Evolutionary conservation across 2,113 vertebrate genomes (phyloP).

Genomic region (Labeo catla): DNA sequence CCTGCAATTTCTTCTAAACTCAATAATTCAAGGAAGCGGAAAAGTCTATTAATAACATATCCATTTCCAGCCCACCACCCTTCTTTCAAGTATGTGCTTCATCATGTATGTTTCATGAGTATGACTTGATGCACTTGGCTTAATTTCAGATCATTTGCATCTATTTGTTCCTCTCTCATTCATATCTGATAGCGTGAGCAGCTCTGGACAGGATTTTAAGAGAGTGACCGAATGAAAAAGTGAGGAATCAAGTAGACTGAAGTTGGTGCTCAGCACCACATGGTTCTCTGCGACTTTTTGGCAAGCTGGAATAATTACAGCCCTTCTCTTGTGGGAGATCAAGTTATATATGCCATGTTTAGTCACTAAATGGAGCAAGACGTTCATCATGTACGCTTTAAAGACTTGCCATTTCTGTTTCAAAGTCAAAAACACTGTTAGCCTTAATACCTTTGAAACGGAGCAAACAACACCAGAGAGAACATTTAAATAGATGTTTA

Average conservation of each 20-base stretch:
- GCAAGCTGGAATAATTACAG: slow-evolving; percentile 56
- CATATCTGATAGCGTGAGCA: not conserved
- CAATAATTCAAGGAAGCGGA: not conserved
- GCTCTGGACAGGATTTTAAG: not conserved
- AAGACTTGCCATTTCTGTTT: slow-evolving; percentile 42
- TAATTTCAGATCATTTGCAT: not conserved
- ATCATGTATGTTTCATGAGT: not conserved
- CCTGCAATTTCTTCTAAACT: not conserved
- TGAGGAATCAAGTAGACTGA: not conserved
- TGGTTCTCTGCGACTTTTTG: slow-evolving; percentile 42
- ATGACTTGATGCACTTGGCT: not conserved
- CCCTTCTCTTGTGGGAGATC: slow-evolving; percentile 50
- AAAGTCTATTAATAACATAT: not conserved
- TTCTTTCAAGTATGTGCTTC: not conserved
- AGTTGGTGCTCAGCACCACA: slow-evolving; percentile 33
- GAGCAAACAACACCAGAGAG: not conserved
- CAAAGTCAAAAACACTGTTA: slow-evolving; percentile 39
- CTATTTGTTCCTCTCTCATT: not conserved
- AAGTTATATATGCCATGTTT: slow-evolving; percentile 55
- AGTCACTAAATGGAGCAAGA: slow-evolving; percentile 54
- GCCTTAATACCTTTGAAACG: slow-evolving; percentile 4
- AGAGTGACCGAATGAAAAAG: not conserved
- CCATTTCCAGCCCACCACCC: not conserved
- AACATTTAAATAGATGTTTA: not conserved
- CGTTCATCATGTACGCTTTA: slow-evolving; percentile 53